Evolutionary conservation across 2,888 invertebrate genomes (phyloP), one percentile per base, ranked within the genome.

Genomic region (Melangyna quadrimaculata): DNA sequence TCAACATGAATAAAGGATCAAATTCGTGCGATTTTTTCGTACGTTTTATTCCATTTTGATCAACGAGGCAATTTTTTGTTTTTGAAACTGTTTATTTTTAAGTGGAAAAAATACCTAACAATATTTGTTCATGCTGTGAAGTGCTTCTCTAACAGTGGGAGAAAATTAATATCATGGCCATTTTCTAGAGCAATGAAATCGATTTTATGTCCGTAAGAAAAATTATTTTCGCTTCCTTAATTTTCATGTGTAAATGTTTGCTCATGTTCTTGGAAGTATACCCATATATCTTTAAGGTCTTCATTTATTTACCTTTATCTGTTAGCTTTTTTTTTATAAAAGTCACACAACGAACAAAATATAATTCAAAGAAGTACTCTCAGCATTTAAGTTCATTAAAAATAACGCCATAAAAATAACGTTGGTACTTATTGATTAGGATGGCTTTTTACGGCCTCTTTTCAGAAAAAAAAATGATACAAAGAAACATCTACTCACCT

Each of bases 401-500:
- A 65, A 43, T n/a, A 14, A 59, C 32, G 29, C 22, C 59, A 40
- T 65, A 72, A 84, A 80, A 77, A 75, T 29, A 53, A 37, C 24
- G 51, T 35, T 29, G 24, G 51, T 29, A 63, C 75, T 77, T 72
- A 84, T 84, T 84, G 84, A 84, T 84, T 80, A 80, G 67, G 69
- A 80, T 72, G 40, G 19, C 8, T 40, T 10, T 67, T 69, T 35
- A 35, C 17, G 12, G 17, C 22, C 43, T 22, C 10, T 7, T 14
- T 0, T 3, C 45, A 59, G 22, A 59, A 19, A 32, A 57, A 0
- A 19, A 10, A 17, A 29, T 29, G 17, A 14, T 14, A 57, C 35
- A 57, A 32, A 35, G 22, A 59, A 37, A 8, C n/a, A n/a, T n/a
- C 35, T 35, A 71, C 91, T 90, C 87, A 91, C 91, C 91, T 67